A percentile compares a stretch with the other conserved stretches of the same genome.
Conservation (phyloP, 2,797 vertebrate genomes). For the Pipistrellus kuhlii region DNA sequence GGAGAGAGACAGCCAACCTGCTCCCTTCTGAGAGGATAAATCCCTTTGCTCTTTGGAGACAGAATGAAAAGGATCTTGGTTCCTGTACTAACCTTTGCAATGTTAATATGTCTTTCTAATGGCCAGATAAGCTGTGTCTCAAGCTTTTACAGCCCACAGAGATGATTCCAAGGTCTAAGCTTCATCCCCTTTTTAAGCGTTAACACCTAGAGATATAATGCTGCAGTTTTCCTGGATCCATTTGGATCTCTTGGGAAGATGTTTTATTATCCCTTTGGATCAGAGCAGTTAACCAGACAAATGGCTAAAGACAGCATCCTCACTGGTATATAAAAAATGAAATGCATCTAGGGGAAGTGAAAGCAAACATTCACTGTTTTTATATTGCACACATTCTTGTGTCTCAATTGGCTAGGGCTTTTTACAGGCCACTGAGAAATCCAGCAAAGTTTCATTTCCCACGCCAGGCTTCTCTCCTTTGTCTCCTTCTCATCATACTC, state of each 20-base stretch:
- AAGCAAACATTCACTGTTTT: conserved; percentile 21
- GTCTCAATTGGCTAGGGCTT: not conserved
- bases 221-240: conserved; percentile 13
- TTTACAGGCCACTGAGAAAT: not conserved
- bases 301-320: not conserved
- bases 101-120: not conserved
- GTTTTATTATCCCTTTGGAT: conserved; percentile 27
- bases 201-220: not conserved
- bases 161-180: not conserved
- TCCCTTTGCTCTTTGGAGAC: not conserved
- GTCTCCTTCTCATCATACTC: conserved; percentile 18
- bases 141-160: conserved; percentile 30
- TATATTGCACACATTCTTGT: not conserved
- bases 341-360: not conserved
- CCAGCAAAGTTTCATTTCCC: not conserved
- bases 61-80: not conserved
- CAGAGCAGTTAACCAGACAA: conserved; percentile 12
- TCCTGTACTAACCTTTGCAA: not conserved
- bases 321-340: not conserved
- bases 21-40: conserved; percentile 10
- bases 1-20: not conserved
- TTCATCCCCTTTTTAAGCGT: conserved; percentile 12
- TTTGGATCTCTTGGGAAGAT: conserved; percentile 14
- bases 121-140: not conserved
- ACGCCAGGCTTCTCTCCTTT: not conserved